These are phyloP conservation scores for Patella vulgata DNA, from an alignment of 1,140 invertebrate species.

Conservation along the genomic window DNA sequence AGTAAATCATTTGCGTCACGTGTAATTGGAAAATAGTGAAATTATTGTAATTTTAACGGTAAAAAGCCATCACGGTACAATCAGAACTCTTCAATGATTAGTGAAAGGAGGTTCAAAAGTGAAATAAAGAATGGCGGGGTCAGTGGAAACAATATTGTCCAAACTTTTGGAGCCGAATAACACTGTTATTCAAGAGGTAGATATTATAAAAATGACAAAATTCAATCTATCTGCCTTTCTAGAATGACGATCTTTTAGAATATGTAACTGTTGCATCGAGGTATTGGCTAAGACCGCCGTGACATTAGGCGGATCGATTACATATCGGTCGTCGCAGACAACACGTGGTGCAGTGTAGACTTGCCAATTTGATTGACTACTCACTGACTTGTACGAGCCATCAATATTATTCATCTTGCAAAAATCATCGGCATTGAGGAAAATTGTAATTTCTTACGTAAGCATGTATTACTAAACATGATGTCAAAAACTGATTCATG, in stretches of 20 bases:
- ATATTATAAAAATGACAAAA: slow-evolving; percentile 1
- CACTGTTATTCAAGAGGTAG: slow-evolving; percentile 49
- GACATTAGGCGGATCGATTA: slow-evolving; percentile 9
- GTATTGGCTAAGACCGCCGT: background rate
- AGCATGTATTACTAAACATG: no score
- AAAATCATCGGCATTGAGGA: no score
- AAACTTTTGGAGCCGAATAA: slow-evolving; percentile 49
- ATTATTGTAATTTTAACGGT: no score
- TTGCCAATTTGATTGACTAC: background rate
- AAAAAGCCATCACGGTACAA: no score
- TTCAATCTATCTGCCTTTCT: background rate
- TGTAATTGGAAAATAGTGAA: no score
- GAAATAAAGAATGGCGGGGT: slow-evolving; percentile 38
- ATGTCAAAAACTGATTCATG: no score
- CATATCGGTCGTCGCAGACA: background rate
- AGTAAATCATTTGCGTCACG: no score
- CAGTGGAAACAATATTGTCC: slow-evolving; percentile 42
- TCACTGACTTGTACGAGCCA: background rate
- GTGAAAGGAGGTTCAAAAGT: background rate
- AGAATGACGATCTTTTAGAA: background rate
- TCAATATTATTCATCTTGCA: no score
- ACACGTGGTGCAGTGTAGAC: slow-evolving; percentile 6
- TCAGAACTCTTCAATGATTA: background rate
- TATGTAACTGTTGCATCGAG: background rate
- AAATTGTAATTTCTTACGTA: no score